phyloP scores from a whole-genome alignment of 1,140 invertebrate species.

The Bombus balteatus region DNA sequence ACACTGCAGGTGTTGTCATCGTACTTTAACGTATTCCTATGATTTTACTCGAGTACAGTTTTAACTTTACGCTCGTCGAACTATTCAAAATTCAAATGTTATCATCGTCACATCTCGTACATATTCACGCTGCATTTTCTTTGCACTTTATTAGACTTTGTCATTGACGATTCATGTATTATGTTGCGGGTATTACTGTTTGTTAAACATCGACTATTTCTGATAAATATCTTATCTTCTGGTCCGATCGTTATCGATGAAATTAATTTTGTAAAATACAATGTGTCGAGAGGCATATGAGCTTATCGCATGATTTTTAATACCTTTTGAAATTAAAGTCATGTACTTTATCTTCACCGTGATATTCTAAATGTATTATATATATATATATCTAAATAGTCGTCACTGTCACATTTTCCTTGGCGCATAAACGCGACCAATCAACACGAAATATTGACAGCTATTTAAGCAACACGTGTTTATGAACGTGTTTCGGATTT shows the following conservation, averaged over 20 bases:
- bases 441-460: background rate
- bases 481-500: background rate
- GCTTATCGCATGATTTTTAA: slow-evolving; percentile 2
- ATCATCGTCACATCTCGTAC: background rate
- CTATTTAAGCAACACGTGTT: background rate
- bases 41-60: background rate
- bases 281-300: background rate
- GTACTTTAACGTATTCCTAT: background rate
- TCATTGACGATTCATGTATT: background rate
- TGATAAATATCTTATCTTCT: background rate
- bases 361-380: background rate
- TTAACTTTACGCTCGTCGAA: background rate
- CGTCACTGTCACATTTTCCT: background rate
- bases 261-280: slow-evolving; percentile 12
- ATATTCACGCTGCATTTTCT: slow-evolving; percentile 15
- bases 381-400: background rate
- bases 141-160: background rate
- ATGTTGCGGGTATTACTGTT: background rate
- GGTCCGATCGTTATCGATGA: background rate
- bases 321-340: background rate
- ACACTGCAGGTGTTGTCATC: slow-evolving; percentile 14
- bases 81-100: slow-evolving; percentile 3
- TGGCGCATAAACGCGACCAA: background rate
- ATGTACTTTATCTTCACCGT: background rate
- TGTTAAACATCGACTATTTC: background rate